Percentiles rank a stretch among this genome's conserved stretches.
Evolutionary conservation across 2,888 invertebrate genomes (phyloP).

Genomic region (Escarpia spicata): DNA sequence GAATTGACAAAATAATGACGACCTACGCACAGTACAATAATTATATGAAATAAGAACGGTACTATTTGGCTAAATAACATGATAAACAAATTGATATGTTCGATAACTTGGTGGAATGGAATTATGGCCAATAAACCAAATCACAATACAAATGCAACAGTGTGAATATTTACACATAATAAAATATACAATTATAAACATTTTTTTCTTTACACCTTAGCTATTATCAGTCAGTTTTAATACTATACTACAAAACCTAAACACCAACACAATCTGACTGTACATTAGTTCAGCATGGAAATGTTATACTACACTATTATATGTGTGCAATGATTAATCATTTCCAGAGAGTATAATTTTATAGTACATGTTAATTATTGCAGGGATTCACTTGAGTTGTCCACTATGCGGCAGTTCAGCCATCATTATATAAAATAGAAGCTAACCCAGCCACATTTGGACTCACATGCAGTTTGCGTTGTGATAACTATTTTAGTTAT

Average conservation of each 20-base stretch:
- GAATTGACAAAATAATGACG: not conserved
- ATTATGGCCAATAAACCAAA: not conserved
- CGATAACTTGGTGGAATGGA: not conserved
- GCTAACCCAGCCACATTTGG: too few species aligned
- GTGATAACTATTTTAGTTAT: not conserved
- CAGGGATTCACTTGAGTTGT: not conserved
- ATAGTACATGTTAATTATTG: not conserved
- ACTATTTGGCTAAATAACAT: not conserved
- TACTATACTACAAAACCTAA: not conserved
- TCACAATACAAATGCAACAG: not conserved
- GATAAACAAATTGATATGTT: conserved; percentile 5
- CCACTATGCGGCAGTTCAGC: not conserved
- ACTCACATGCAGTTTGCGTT: not conserved
- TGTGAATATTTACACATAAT: not conserved
- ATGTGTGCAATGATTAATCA: not conserved
- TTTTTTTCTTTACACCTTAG: not conserved
- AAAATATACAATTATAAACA: not conserved
- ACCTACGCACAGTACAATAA: not conserved
- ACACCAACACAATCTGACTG: not conserved
- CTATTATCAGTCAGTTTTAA: not conserved
- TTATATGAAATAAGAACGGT: not conserved
- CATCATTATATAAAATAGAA: not conserved
- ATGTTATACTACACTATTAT: not conserved
- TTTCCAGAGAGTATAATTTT: not conserved
- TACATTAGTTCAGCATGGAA: not conserved